Conservation (phyloP, 2,797 vertebrate species). For the Emydoidea blandingii region DNA sequence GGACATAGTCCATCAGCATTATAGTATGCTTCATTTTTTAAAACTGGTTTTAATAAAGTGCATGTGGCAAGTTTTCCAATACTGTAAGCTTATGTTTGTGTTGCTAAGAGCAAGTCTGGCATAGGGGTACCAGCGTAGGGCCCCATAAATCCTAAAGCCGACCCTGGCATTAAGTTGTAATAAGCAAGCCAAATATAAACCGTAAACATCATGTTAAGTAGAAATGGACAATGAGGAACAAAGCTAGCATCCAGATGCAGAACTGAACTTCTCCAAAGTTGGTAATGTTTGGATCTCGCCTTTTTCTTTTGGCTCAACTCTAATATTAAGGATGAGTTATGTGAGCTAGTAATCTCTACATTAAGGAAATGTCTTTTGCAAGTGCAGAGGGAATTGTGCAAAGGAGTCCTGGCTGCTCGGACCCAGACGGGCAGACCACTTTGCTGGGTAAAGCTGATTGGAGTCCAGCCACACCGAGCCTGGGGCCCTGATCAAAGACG, state of each 20-base stretch:
- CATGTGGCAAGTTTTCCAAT: no score
- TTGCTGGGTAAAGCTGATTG: background rate
- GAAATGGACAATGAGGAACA: background rate
- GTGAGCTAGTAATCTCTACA: background rate
- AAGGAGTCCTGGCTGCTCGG: background rate
- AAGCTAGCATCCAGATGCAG: background rate
- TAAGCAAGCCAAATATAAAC: background rate
- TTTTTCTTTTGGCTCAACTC: background rate
- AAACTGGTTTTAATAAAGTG: no score
- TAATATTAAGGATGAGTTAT: background rate
- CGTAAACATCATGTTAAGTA: background rate
- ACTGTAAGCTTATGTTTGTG: no score
- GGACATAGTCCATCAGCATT: no score
- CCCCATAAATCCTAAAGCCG: no score
- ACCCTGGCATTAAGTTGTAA: background rate
- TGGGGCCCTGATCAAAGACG: background rate
- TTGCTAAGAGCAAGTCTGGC: no score
- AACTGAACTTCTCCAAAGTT: background rate
- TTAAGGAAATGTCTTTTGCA: background rate
- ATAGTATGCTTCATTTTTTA: no score
- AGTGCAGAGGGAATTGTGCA: background rate
- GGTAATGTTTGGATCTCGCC: no score
- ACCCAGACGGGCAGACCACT: background rate
- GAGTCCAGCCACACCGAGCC: background rate
- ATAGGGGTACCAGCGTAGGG: no score